Base-by-base conservation (phyloP, 2,888 invertebrate genomes). In the Trissonchulus sp. region DNA sequence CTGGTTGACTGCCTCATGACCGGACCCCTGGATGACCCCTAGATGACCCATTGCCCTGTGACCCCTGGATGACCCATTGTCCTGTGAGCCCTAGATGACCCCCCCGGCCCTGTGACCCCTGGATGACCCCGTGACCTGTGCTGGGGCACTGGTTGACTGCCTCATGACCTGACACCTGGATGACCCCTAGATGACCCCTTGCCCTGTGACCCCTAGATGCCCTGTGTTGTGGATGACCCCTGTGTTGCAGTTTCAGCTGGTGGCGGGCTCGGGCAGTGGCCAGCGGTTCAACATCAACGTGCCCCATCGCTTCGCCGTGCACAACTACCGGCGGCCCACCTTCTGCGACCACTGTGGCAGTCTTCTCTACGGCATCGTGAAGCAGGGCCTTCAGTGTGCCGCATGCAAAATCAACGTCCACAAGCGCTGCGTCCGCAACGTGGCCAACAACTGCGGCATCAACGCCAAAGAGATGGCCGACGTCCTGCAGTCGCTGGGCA, bases 321-420 rank as follows among this genome's bases (percentile, higher is more conserved):
- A 98, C 88, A 97, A 90, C 81, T 99, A 95, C 89, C 96, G 94
- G 88, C 89, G 94, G 80, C 96, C 97, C 87, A 98, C 98, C 37
- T 99, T 99, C 88, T 99, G 99, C 89, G 98, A 99, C 88, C 99
- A 99, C 87, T 99, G 99, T 87, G 98, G 98, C 80, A 96, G 96
- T 78, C 89, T 98, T 85, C 90, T 98, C 78, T 98, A 97, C 86
- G 98, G 98, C 35, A 90, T 98, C 83, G 91, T 94, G 85, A 92
- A 91, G 86, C 98, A 98, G 88, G 98, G 98, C 74, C 89, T 97
- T 81, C 96, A 97, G 87, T 97, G 97, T 86, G 93, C 63, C 65
- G 95, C 91, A 79, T 99, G 99, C 86, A 92, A 91, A 80, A 91
- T 98, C 90, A 98, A 98, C 88, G 95, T 98, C 78, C 98, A 99